Base-by-base conservation (phyloP, 2,888 invertebrate species). In the Cylindroiulus punctatus region DNA sequence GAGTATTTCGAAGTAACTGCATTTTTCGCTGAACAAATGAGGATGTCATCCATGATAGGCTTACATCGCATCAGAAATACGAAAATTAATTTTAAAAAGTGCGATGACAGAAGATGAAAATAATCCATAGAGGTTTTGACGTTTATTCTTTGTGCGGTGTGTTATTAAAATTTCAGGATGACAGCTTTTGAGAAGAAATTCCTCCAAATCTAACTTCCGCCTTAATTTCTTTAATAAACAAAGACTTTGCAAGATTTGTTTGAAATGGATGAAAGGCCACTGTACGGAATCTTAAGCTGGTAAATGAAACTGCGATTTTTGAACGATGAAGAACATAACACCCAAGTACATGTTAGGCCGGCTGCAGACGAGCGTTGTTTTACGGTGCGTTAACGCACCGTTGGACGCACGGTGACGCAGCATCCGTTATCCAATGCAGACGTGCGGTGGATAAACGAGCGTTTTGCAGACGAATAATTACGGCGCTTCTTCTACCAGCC, bases 221-320 rank as follows among this genome's bases (percentile, higher is more conserved):
- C 65, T 65, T 65, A 65, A 65, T 65, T 65, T 65, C 65, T 65
- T 65, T 65, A 65, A 65, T 65, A 65, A 65, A 65, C 65, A 22
- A 65, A 65, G 65, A 65, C 65, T 65, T 22, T 5, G 65, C 8
- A 65, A 65, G 26, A 65, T 65, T 22, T 65, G 65, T 65, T 36
- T 65, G 22, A 22, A 65, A 65, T 5, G 22, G 22, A 65, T n/a
- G 52, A 17, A 17, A n/a, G 52, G 17, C 3, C 10, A 10, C 47
- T 7, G 17, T 14, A 57, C n/a, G 4, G 52, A 19, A 14, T 52
- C 19, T 52, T 12, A 12, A 57, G 5, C 0, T 26, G 22, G 65
- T 65, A n/a, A n/a, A 65, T 8, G 65, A 65, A 22, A 1, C 65
- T 22, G 22, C 22, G 22, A 65, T 65, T 65, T 52, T 65, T 8